Percentiles rank a stretch among this genome's conserved stretches.
Evolutionary conservation across 2,113 vertebrate species (phyloP).

Genomic region (Lepisosteus osseus): DNA sequence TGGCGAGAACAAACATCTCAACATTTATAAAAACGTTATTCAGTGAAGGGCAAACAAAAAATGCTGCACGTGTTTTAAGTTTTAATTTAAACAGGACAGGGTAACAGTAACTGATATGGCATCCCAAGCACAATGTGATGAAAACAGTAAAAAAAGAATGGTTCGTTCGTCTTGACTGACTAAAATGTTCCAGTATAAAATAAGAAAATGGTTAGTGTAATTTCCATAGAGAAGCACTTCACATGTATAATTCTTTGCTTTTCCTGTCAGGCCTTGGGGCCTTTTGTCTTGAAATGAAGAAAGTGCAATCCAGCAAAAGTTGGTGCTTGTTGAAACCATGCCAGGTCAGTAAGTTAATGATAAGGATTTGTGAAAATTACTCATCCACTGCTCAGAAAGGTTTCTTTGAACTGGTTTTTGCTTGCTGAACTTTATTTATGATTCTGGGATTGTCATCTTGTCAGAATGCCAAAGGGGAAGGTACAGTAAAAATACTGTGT

Average conservation of each 20-base stretch:
- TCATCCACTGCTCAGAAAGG: background rate
- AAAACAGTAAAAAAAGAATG: no score
- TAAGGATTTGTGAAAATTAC: conserved; percentile 10
- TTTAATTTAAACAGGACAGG: no score
- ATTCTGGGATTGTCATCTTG: conserved; percentile 55
- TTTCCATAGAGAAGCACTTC: conserved; percentile 53
- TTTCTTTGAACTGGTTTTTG: conserved; percentile 63
- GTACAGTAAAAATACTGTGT: no score
- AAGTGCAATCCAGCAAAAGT: conserved; percentile 38
- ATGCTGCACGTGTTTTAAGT: no score
- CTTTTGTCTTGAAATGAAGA: conserved; percentile 22
- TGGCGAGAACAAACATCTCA: no score
- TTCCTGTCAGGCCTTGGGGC: conserved; percentile 42
- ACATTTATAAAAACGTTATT: no score
- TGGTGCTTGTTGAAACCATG: conserved; percentile 53
- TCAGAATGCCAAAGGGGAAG: conserved; percentile 52
- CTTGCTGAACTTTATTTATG: conserved; percentile 53
- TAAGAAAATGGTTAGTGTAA: conserved; percentile 18
- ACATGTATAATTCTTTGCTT: conserved; percentile 55
- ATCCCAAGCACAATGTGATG: no score
- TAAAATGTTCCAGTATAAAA: no score
- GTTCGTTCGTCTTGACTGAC: no score
- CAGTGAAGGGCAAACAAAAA: no score
- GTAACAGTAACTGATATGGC: no score
- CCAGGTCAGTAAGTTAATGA: conserved; percentile 58